Percentiles rank a stretch among this genome's conserved stretches.
These are phyloP conservation scores for Ichneumoninae sp. DNA, from an alignment of 2,888 invertebrate species.

Conservation along the genomic window DNA sequence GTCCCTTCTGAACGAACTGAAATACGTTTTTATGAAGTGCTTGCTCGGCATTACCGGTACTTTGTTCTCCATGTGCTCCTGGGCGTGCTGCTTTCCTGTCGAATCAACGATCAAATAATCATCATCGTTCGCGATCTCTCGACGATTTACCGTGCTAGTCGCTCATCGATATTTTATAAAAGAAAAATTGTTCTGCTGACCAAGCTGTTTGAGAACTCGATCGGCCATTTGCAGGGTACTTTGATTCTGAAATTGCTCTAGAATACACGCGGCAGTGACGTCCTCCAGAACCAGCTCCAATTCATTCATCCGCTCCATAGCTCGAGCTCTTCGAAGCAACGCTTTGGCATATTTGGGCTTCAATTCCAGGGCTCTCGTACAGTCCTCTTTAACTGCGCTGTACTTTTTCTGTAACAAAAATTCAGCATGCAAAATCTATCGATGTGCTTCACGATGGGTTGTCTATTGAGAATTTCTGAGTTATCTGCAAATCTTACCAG, in stretches of 20 bases:
- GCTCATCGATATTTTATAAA: background rate
- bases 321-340: slow-evolving; percentile 92
- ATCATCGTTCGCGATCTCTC: background rate
- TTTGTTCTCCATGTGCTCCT: slow-evolving; percentile 89
- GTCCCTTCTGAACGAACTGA: slow-evolving; percentile 94
- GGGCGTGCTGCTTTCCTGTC: slow-evolving; percentile 88
- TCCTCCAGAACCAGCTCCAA: slow-evolving; percentile 94
- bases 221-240: slow-evolving; percentile 93
- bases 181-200: slow-evolving; percentile 79
- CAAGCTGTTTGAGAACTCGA: slow-evolving; percentile 93
- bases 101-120: slow-evolving; percentile 5
- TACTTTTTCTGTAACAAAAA: slow-evolving; percentile 87
- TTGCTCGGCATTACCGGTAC: slow-evolving; percentile 92
- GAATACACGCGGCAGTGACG: slow-evolving; percentile 95
- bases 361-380: slow-evolving; percentile 92
- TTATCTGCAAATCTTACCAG: slow-evolving; percentile 84
- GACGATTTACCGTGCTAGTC: background rate
- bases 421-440: background rate
- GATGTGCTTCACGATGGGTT: background rate
- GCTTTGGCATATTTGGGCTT: slow-evolving; percentile 96
- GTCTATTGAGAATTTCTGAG: background rate
- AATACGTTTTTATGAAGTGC: slow-evolving; percentile 94
- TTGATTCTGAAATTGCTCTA: slow-evolving; percentile 95
- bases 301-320: slow-evolving; percentile 92
- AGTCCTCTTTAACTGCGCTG: slow-evolving; percentile 94